phyloP scores from a whole-genome alignment of 64 coral and sea anemone genomes.

The Porites australiensis region DNA sequence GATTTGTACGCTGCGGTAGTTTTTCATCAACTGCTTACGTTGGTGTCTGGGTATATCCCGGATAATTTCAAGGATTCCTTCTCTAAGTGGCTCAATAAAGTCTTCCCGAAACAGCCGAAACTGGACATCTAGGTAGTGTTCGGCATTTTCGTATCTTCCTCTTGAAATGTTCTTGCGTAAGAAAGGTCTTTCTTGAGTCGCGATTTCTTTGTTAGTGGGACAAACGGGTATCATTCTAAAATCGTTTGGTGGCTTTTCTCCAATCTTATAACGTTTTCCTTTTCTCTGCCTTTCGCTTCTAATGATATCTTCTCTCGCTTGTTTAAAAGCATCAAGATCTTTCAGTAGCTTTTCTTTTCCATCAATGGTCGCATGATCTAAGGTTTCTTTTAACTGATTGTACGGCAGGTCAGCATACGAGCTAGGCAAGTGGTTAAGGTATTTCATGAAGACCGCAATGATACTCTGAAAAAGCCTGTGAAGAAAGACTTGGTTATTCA shows the following conservation, averaged over 20 bases:
- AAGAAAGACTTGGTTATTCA: not conserved
- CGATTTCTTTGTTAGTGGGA: slow-evolving; percentile 68
- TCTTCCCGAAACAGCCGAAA: slow-evolving; percentile 85
- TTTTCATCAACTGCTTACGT: slow-evolving; percentile 73
- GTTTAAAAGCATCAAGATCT: slow-evolving; percentile 39
- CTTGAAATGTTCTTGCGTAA: slow-evolving; percentile 68
- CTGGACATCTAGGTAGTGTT: slow-evolving; percentile 86
- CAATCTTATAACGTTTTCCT: not conserved
- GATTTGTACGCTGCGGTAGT: slow-evolving; percentile 54
- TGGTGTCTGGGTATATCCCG: slow-evolving; percentile 27
- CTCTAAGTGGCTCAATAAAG: slow-evolving; percentile 77
- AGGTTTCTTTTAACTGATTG: slow-evolving; percentile 42
- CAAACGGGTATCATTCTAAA: slow-evolving; percentile 78
- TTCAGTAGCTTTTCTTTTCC: slow-evolving; percentile 27
- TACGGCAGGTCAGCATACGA: slow-evolving; percentile 76
- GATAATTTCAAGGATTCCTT: slow-evolving; percentile 72
- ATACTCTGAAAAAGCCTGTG: slow-evolving; percentile 15
- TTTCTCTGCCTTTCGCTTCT: slow-evolving; percentile 9
- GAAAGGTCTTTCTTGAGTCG: slow-evolving; percentile 56
- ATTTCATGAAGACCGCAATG: slow-evolving; percentile 44
- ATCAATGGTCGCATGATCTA: slow-evolving; percentile 14
- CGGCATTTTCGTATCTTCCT: slow-evolving; percentile 66
- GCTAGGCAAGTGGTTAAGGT: slow-evolving; percentile 70
- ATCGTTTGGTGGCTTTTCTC: slow-evolving; percentile 72
- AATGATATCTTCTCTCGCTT: slow-evolving; percentile 75